Percentiles rank a stretch among this genome's conserved stretches.
phyloP scores from a whole-genome alignment of 2,888 invertebrate species.

The Osmoderma eremita region DNA sequence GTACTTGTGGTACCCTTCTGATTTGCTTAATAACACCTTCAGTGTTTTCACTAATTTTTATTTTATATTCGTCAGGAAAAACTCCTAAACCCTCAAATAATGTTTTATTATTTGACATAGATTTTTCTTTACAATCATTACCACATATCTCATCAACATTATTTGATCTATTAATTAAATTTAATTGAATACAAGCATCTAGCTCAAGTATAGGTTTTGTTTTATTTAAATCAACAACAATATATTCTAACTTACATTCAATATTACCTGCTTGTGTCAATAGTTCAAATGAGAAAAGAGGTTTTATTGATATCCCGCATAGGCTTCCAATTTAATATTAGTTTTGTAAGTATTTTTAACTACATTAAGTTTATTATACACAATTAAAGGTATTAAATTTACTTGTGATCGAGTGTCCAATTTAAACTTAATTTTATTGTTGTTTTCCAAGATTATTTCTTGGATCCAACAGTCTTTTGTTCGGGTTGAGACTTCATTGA shows the following conservation, averaged over 20 bases:
- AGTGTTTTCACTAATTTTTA: neutral
- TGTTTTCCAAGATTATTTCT: neutral
- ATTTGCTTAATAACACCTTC: neutral
- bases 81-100: constrained; percentile 6
- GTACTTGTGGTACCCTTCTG: neutral
- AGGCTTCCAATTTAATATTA: neutral
- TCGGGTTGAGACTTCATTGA: too few species aligned
- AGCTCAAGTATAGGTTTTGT: too few species aligned
- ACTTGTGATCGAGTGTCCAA: neutral
- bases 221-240: too few species aligned
- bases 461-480: too few species aligned
- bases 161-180: constrained; percentile 1
- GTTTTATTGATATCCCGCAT: neutral
- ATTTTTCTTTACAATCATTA: constrained; percentile 5
- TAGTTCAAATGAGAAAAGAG: too few species aligned
- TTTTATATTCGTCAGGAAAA: constrained; percentile 7
- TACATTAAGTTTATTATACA: neutral
- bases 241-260: neutral
- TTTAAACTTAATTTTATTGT: neutral
- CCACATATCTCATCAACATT: neutral
- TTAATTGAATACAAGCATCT: constrained; percentile 4
- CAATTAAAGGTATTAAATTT: constrained; percentile 4
- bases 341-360: neutral
- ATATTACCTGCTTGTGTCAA: too few species aligned
- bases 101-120: neutral